These are phyloP conservation scores for Cervus canadensis DNA, from an alignment of 2,113 vertebrate species.

Conservation along the genomic window DNA sequence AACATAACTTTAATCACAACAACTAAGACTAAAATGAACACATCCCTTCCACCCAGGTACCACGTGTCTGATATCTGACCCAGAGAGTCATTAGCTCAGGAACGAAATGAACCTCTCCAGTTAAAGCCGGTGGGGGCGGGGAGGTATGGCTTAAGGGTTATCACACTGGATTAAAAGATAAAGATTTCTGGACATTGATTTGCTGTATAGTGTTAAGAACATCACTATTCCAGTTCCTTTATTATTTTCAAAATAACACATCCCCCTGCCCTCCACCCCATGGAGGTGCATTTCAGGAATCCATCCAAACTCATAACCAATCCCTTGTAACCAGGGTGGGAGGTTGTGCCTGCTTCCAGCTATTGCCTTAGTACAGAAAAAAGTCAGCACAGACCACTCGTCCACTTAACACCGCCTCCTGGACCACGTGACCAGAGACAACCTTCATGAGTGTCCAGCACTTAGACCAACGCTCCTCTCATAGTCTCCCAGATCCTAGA, in stretches of 20 bases:
- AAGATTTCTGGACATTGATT: not conserved
- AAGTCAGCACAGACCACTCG: not conserved
- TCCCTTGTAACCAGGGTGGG: not conserved
- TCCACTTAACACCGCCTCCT: not conserved
- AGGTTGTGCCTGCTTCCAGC: not conserved
- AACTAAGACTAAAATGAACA: not conserved
- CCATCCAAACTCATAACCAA: not conserved
- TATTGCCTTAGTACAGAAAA: not conserved
- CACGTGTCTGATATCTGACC: not conserved
- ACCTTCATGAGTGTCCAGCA: not conserved
- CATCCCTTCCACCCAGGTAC: not conserved
- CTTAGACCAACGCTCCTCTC: not conserved
- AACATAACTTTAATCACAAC: not conserved
- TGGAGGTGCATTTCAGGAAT: not conserved
- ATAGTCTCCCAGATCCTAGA: not conserved
- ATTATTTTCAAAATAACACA: not conserved
- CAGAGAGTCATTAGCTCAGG: not conserved
- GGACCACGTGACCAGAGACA: too few relatives aligned
- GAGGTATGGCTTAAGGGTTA: not conserved
- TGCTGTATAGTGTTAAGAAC: not conserved
- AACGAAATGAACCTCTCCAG: not conserved
- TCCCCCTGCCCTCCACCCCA: too few relatives aligned
- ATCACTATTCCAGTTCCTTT: not conserved
- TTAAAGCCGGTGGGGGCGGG: not conserved
- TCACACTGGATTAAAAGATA: not conserved